Evolutionary conservation across 2,797 vertebrate species (phyloP), one percentile per base, ranked within the genome.

Genomic region (Meriones psammophilus): DNA sequence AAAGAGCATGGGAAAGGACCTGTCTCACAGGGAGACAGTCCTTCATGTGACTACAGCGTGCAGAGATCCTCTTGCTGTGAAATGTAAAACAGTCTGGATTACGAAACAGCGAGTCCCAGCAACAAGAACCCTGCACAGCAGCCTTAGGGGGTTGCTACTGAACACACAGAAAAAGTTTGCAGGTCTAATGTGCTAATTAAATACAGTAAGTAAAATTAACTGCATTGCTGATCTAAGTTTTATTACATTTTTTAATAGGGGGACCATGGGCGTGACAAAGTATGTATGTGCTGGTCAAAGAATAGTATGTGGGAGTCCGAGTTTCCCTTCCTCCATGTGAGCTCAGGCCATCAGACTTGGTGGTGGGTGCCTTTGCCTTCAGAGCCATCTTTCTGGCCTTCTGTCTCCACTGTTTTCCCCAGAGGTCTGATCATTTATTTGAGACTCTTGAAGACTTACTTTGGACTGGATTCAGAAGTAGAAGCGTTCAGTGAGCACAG

Each of bases 111-210:
- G 39, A 76, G 74, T 30, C 39, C 74, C 42, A 76, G 42, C 74
- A 50, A 76, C 42, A 91, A 33, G 83, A 87, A 80, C 36, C 50
- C 22, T 12, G 8, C 24, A 91, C 50, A 92, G 66, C 62, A 30
- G 74, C 71, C 89, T 76, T 81, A 36, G 33, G 28, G 80, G 20
- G 86, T 96, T 92, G 77, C 90, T 42, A 66, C 8, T 46, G 3
- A 92, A 79, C 14, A 83, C 81, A 33, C 8, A 56, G 15, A 90
- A 93, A 84, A 93, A 79, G 36, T 56, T 36, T 92, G 96, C 22
- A 81, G 89, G 73, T 74, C 46, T n/a, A 83, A 0, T 89, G 54
- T 77, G 46, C 89, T 91, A 95, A 91, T 80, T 79, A 91, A 74
- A 77, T 62, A 58, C 17, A 80, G 22, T 81, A 93, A 90, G 83